Base-by-base conservation (phyloP, 2,113 vertebrate genomes). In the Trichechus manatus region DNA sequence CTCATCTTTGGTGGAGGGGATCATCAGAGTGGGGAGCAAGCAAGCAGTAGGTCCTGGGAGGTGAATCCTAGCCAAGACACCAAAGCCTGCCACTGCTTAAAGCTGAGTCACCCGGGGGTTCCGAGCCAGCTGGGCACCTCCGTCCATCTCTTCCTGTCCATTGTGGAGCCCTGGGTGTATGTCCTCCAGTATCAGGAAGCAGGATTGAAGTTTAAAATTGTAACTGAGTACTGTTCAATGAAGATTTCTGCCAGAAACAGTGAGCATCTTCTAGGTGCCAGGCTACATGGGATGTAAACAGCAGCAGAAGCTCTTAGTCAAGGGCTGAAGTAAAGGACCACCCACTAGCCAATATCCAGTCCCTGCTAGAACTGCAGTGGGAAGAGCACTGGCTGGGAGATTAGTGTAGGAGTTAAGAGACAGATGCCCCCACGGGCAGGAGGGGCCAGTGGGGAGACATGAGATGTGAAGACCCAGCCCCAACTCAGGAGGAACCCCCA, bases 21-120 rank as follows among this genome's bases (percentile, higher is more conserved):
- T 72, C 66, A 81, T 77, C 72, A 44, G 86, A 85, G 66, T 11
- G 5, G 80, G 74, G 31, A 79, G 70, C 85, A 75, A 70, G 74
- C 13, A 25, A 11, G 80, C 1, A 19, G 44, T 2, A 15, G 47
- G 42, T 61, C 72, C 50, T 27, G 3, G 29, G 29, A 78, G 6
- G 29, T 20, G 47, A 84, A n/a, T 81, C 63, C 2, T 0, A 80
- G 95, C 10, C 2, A 9, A 29, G 9, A 29, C 33, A 20, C 39
- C 44, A 2, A 20, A 39, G 14, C 64, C 3, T 0, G 27, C 50
- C 47, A 25, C 0, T 1, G 27, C 75, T 47, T 31, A 53, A 29
- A 17, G 39, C 27, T 47, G 74, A 44, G 42, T 25, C 42, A 25
- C 23, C 8, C 2, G 4, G 74, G 36, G 9, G 9, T 75, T 39